A percentile compares a stretch with the other conserved stretches of the same genome.
Evolutionary conservation across 2,888 invertebrate species (phyloP).

Genomic region (Hermodice carunculata): DNA sequence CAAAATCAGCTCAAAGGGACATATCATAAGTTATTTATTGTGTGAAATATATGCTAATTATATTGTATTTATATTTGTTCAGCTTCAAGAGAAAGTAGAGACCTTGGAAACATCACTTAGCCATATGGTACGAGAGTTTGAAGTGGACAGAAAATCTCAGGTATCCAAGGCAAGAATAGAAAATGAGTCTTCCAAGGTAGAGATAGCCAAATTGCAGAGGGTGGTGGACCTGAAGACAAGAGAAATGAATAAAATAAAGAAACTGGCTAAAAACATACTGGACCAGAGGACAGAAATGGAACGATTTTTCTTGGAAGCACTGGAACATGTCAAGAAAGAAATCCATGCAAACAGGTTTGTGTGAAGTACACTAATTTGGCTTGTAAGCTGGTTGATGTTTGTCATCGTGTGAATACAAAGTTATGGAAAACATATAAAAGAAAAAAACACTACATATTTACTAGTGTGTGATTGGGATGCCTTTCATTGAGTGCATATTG

Average conservation of each 20-base stretch:
- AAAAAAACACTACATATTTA: too few relatives aligned
- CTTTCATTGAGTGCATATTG: background rate
- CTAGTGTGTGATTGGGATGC: background rate
- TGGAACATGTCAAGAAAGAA: constrained; percentile 66
- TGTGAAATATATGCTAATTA: too few relatives aligned
- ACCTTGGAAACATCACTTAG: constrained; percentile 65
- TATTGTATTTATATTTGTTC: constrained; percentile 19
- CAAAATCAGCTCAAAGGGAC: too few relatives aligned
- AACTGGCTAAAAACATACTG: constrained; percentile 67
- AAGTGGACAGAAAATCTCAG: constrained; percentile 53
- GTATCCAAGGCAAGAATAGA: constrained; percentile 50
- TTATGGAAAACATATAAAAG: too few relatives aligned
- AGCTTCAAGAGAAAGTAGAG: constrained; percentile 64
- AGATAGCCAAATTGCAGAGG: constrained; percentile 65
- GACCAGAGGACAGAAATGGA: constrained; percentile 69
- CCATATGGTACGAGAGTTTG: constrained; percentile 67
- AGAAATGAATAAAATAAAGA: constrained; percentile 68
- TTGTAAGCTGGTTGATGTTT: background rate
- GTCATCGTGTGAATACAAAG: background rate
- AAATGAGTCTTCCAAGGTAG: constrained; percentile 59
- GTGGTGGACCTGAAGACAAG: constrained; percentile 66
- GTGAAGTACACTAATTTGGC: background rate
- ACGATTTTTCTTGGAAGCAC: constrained; percentile 66
- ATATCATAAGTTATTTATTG: too few relatives aligned
- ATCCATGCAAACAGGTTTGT: constrained; percentile 66